Evolutionary conservation across 2,888 invertebrate genomes (phyloP), one percentile per base, ranked within the genome.

Genomic region (Amphipoea oculea): DNA sequence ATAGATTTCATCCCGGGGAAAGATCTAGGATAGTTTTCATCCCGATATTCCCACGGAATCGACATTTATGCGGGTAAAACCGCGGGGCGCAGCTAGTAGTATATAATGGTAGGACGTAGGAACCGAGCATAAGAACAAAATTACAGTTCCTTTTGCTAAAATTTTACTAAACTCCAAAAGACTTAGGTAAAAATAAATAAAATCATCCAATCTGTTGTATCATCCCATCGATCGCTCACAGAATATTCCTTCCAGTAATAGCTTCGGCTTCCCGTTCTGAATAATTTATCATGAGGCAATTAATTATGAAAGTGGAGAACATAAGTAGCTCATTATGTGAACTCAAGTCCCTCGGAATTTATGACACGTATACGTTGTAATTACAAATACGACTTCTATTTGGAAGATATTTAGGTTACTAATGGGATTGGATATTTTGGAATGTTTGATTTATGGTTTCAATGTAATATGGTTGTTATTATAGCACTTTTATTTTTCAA

Each of bases 241-340:
- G 90, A 90, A 90, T 88, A 89, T 79, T 76, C 63, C 78, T 79
- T 36, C 51, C 76, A 69, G 81, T 88, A 88, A 86, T 84, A 84
- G 82, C 89, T 82, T 73, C 78, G 84, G 85, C 87, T 90, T 90
- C 86, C 85, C 86, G 85, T 90, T 84, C 88, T 77, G 86, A 90
- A 89, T 92, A 93, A 92, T 92, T 92, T 92, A 92, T 93, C 89
- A 91, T 85, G 81, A 86, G 88, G 88, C 90, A 91, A 92, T 94
- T 92, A 92, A 93, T 93, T 91, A 92, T 90, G 90, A 86, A 91
- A 90, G 89, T 89, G 88, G 90, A 90, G 88, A 90, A 90, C 88
- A 88, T 91, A 91, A 91, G 91, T 90, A 91, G 87, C 91, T 93
- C 89, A 92, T 93, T 91, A 91, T 86, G 81, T 82, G 87, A 88